Conservation (phyloP, 2,113 vertebrate species). For the cattle (Bos taurus) region ARS-UCD2.0 NC_037335.1:105830501-105831000, state of each 20-base stretch:
- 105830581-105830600: slow-evolving; percentile 40
- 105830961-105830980: slow-evolving; percentile 44
- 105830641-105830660: slow-evolving; percentile 35
- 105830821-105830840: slow-evolving; percentile 72
- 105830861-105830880: slow-evolving; percentile 32
- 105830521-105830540: slow-evolving; percentile 32
- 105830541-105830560: slow-evolving; percentile 36
- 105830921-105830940: slow-evolving; percentile 58
- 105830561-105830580: slow-evolving; percentile 39
- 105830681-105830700: background rate
- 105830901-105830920: background rate
- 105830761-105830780: slow-evolving; percentile 55
- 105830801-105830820: slow-evolving; percentile 70
- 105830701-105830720: slow-evolving; percentile 63
- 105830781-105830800: slow-evolving; percentile 62
- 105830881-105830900: background rate
- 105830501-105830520: slow-evolving; percentile 41
- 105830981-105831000: slow-evolving; percentile 12
- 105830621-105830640: background rate
- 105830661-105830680: slow-evolving; percentile 49
- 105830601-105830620: slow-evolving; percentile 39
- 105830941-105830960: slow-evolving; percentile 46
- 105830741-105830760: slow-evolving; percentile 62
- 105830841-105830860: slow-evolving; percentile 53
- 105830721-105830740: slow-evolving; percentile 63